A percentile compares a stretch with the other conserved stretches of the same genome.
phyloP scores from a whole-genome alignment of 2,888 invertebrate genomes.

The Ornithoptera alexandrae region DNA sequence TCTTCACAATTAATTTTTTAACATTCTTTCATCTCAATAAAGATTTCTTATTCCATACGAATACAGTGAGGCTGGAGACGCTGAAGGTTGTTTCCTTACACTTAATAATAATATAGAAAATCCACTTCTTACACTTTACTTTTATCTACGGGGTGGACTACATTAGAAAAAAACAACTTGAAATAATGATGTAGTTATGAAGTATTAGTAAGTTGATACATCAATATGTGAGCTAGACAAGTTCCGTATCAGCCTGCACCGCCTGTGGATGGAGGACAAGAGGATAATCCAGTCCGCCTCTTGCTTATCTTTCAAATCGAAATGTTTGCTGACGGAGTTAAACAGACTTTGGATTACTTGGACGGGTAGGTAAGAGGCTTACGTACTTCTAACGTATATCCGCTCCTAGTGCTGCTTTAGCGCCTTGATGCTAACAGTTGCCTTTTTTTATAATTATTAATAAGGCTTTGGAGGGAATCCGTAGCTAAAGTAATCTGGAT shows the following conservation, averaged over 20 bases:
- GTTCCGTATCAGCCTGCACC: conserved; percentile 14
- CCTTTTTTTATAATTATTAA: background rate
- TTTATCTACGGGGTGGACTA: too few relatives aligned
- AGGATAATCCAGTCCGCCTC: conserved; percentile 38
- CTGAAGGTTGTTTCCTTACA: too few relatives aligned
- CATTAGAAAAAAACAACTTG: too few relatives aligned
- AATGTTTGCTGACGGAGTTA: conserved; percentile 43
- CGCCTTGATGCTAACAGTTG: background rate
- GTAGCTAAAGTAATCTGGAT: too few relatives aligned
- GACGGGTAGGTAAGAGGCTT: conserved; percentile 23
- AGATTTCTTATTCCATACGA: too few relatives aligned
- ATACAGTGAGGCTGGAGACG: too few relatives aligned
- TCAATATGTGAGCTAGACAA: background rate
- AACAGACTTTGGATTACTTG: conserved; percentile 22
- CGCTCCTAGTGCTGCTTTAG: conserved; percentile 22
- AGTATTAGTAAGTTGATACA: background rate
- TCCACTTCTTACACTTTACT: too few relatives aligned
- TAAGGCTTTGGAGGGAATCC: background rate
- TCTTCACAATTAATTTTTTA: too few relatives aligned
- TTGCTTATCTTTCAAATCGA: conserved; percentile 47
- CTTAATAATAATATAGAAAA: too few relatives aligned
- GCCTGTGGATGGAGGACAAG: conserved; percentile 31
- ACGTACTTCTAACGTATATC: conserved; percentile 16
- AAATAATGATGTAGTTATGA: too few relatives aligned
- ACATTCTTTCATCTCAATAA: too few relatives aligned